Conservation (phyloP, 2,888 invertebrate species). For the Oligia fasciuncula region DNA sequence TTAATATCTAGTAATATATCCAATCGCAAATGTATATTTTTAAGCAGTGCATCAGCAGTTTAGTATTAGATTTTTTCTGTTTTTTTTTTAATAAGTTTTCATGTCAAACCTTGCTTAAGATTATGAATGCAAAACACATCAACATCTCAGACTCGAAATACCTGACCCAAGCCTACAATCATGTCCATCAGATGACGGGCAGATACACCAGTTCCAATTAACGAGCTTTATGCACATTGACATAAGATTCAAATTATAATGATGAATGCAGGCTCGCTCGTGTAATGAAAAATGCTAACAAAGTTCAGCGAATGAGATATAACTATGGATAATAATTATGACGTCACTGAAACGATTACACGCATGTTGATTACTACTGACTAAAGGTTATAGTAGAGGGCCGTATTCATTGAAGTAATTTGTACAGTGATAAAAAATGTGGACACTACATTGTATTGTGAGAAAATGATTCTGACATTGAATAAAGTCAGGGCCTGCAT, state of each 20-base stretch:
- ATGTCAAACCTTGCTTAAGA: too few relatives aligned
- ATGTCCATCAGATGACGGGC: not conserved
- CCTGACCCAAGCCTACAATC: not conserved
- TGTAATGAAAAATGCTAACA: not conserved
- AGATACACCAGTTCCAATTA: not conserved
- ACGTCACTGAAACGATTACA: not conserved
- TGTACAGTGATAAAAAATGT: not conserved
- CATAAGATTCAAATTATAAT: not conserved
- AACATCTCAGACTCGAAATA: not conserved
- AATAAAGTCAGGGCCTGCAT: not conserved
- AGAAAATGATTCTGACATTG: not conserved
- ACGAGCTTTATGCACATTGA: not conserved
- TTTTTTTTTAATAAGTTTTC: too few relatives aligned
- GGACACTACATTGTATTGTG: not conserved
- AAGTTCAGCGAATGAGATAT: not conserved
- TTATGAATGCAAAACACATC: too few relatives aligned
- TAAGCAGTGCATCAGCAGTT: too few relatives aligned
- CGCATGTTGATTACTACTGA: not conserved
- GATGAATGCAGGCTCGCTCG: too few relatives aligned
- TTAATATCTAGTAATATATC: too few relatives aligned
- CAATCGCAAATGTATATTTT: too few relatives aligned
- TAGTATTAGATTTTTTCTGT: too few relatives aligned
- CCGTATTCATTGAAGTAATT: not conserved
- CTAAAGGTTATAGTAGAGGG: not conserved
- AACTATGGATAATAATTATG: not conserved